These are phyloP conservation scores for Papilio helenus DNA, from an alignment of 1,140 invertebrate genomes.

Conservation along the genomic window DNA sequence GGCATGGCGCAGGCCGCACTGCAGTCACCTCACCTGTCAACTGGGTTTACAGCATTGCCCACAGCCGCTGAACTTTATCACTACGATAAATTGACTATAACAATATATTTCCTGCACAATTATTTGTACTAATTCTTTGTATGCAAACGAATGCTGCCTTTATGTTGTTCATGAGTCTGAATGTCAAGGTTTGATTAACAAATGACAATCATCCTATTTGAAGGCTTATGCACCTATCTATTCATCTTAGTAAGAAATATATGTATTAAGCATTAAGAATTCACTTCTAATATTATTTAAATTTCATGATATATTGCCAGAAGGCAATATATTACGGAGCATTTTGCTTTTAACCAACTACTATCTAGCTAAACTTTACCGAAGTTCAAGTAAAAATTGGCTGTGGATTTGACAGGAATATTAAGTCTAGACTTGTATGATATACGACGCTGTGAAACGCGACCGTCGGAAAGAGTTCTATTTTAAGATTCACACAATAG, in stretches of 20 bases:
- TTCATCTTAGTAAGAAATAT: background rate
- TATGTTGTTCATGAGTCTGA: background rate
- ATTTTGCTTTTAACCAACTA: slow-evolving; percentile 18
- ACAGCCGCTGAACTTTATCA: background rate
- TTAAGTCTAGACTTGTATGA: slow-evolving; percentile 31
- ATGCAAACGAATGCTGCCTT: background rate
- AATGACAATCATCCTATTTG: background rate
- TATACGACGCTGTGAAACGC: slow-evolving; percentile 24
- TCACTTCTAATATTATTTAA: background rate
- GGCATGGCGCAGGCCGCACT: slow-evolving; percentile 2
- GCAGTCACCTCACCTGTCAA: slow-evolving; percentile 15
- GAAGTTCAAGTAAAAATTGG: slow-evolving; percentile 26
- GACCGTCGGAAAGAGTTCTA: slow-evolving; percentile 26
- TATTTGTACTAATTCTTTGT: background rate
- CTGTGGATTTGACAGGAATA: slow-evolving; percentile 29
- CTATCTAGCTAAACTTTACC: slow-evolving; percentile 20
- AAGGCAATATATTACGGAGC: slow-evolving; percentile 6
- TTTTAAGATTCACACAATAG: slow-evolving; percentile 30
- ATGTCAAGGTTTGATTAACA: background rate
- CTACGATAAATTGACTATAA: background rate
- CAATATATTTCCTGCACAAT: background rate
- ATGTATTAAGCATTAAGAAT: background rate
- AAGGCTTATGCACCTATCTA: background rate
- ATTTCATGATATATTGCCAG: background rate
- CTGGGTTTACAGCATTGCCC: slow-evolving; percentile 1